These are phyloP conservation scores for Arion vulgaris DNA, from an alignment of 1,140 invertebrate genomes.

Conservation along the genomic window DNA sequence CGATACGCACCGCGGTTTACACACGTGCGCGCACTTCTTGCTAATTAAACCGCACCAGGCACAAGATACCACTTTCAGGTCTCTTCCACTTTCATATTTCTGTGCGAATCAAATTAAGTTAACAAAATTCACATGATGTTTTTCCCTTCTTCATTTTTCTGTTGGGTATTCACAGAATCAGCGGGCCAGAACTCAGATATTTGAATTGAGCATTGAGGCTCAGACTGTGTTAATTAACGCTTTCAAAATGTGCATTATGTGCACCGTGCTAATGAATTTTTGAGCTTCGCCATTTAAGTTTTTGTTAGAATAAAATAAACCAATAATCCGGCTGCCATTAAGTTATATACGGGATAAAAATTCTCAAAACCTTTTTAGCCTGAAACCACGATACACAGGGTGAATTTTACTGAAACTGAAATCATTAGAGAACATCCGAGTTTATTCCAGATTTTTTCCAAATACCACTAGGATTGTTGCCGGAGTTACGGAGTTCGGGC, in stretches of 20 bases:
- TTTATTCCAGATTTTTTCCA: too few relatives aligned
- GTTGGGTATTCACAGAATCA: too few relatives aligned
- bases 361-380: too few relatives aligned
- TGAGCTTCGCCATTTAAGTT: background rate
- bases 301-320: background rate
- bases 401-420: too few relatives aligned
- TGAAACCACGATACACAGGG: too few relatives aligned
- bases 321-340: background rate
- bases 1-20: background rate
- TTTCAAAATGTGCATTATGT: background rate
- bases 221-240: background rate
- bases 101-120: background rate
- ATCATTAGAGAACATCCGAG: too few relatives aligned
- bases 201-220: background rate
- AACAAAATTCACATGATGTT: background rate
- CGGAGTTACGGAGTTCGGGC: too few relatives aligned
- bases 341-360: background rate
- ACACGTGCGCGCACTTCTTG: background rate
- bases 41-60: background rate
- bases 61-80: background rate
- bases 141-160: too few relatives aligned
- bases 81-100: constrained; percentile 1
- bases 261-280: background rate
- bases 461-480: too few relatives aligned
- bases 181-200: background rate